Conservation (phyloP, 2,888 invertebrate genomes). For the Aphrophora alni region DNA sequence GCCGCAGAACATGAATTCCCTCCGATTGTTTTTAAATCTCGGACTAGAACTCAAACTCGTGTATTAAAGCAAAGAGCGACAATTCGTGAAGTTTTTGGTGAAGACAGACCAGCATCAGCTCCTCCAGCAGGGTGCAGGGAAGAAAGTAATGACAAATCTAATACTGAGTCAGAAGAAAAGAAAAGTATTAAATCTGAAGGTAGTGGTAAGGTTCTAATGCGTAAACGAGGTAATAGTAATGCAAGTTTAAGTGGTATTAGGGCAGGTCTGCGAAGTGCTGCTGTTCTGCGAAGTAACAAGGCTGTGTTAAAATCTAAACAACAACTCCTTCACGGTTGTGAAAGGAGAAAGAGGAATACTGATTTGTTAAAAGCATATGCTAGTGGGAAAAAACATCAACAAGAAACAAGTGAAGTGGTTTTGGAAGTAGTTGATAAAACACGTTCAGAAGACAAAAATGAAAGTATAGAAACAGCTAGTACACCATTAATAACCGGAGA, state of each 20-base stretch:
- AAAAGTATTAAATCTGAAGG: constrained; percentile 53
- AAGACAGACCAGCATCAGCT: constrained; percentile 81
- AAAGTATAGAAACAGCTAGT: neutral
- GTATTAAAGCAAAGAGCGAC: constrained; percentile 76
- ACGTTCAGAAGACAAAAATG: neutral
- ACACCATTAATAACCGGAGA: constrained; percentile 52
- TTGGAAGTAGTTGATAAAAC: neutral
- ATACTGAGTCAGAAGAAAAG: constrained; percentile 55
- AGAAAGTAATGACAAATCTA: constrained; percentile 56
- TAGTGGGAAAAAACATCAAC: constrained; percentile 31
- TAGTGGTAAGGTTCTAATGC: constrained; percentile 27
- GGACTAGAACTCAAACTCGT: constrained; percentile 78
- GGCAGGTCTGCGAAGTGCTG: constrained; percentile 55
- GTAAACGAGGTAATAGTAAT: constrained; percentile 31
- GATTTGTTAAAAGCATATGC: constrained; percentile 53
- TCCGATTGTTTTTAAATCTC: constrained; percentile 73
- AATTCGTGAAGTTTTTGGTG: constrained; percentile 82
- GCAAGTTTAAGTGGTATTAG: constrained; percentile 44
- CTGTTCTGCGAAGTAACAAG: constrained; percentile 56
- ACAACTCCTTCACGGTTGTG: constrained; percentile 53
- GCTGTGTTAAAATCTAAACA: constrained; percentile 56
- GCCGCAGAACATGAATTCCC: constrained; percentile 67
- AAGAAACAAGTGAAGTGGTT: neutral
- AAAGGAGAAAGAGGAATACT: constrained; percentile 52
- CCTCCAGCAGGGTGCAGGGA: constrained; percentile 66